phyloP scores from a whole-genome alignment of 2,888 invertebrate species.

The Melieria crassipennis region DNA sequence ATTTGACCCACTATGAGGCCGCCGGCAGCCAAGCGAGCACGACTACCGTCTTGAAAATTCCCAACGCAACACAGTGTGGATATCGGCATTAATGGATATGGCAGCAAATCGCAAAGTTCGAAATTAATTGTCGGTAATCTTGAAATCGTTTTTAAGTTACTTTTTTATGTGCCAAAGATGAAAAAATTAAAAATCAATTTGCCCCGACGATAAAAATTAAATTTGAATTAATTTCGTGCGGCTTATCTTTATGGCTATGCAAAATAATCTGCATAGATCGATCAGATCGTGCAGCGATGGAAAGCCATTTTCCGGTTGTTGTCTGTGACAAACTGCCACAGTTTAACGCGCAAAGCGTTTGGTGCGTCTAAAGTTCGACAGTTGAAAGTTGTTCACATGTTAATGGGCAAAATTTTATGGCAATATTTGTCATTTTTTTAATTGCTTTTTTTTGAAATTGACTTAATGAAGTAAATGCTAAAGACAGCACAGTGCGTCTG shows the following conservation, averaged over 20 bases:
- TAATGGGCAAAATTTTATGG: no score
- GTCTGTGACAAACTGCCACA: background rate
- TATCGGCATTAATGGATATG: background rate
- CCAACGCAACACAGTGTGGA: background rate
- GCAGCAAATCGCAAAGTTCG: conserved; percentile 13
- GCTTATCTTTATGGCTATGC: conserved; percentile 26
- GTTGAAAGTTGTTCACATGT: background rate
- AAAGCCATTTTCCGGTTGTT: conserved; percentile 12
- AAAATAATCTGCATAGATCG: conserved; percentile 24
- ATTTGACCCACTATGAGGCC: background rate
- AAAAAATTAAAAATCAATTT: conserved; percentile 33
- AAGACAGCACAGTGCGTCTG: background rate
- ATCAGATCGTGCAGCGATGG: conserved; percentile 7
- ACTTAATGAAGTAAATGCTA: conserved; percentile 24
- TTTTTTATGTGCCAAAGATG: conserved; percentile 18
- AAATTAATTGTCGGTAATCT: conserved; percentile 16
- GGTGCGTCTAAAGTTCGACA: background rate
- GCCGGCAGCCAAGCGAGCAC: background rate
- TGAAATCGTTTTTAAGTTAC: conserved; percentile 13
- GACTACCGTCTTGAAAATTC: background rate
- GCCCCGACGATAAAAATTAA: conserved; percentile 30
- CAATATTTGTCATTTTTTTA: no score
- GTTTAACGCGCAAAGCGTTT: background rate
- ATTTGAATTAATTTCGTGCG: conserved; percentile 29
- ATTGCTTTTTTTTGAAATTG: conserved; percentile 13